Evolutionary conservation across 1,140 invertebrate genomes (phyloP), one percentile per base, ranked within the genome.

Genomic region (Sminthurinus signatus): DNA sequence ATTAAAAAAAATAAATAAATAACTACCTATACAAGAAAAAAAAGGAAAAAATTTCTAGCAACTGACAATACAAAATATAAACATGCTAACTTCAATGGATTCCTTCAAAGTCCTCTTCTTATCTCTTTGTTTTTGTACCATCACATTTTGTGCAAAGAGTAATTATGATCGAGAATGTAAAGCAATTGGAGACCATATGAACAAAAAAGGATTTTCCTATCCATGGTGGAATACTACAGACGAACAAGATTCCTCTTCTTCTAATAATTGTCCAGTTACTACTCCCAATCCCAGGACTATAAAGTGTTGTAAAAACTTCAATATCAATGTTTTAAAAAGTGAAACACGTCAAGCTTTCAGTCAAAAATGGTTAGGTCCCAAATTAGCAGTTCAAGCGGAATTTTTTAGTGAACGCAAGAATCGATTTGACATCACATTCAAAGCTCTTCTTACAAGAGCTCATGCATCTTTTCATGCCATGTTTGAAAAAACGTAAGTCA

Each of bases 401-500:
- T 28, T 62, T 27, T 72, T 69, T 25, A 69, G 39, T 25, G 70
- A 72, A 27, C 12, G 67, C 17, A 69, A 72, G 51, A 62, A 44
- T 8, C 69, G 62, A 29, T 72, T 72, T 55, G 70, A 72, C 60
- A 43, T 62, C 19, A 69, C 67, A 2, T 69, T 72, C 32, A 72
- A 69, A 50, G 64, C 61, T 12, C 43, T 72, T 1, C 43, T 72
- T 19, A 46, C 43, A 23, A 46, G 65, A 32, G 67, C 70, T 21
- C 70, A 72, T 65, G 61, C 64, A 1, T 67, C 64, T 14, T 72
- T 72, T 31, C 64, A 72, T 62, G 58, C 64, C 17, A 72, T 72
- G 70, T 72, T 72, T 67, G 67, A 72, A 50, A 57, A 65, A 60
- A 72, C 70, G 70, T 72, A 62, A 72, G 70, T 51, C 43, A n/a